Evolutionary conservation across 2,113 vertebrate species (phyloP).

Genomic region (Tachuris rubrigastra): DNA sequence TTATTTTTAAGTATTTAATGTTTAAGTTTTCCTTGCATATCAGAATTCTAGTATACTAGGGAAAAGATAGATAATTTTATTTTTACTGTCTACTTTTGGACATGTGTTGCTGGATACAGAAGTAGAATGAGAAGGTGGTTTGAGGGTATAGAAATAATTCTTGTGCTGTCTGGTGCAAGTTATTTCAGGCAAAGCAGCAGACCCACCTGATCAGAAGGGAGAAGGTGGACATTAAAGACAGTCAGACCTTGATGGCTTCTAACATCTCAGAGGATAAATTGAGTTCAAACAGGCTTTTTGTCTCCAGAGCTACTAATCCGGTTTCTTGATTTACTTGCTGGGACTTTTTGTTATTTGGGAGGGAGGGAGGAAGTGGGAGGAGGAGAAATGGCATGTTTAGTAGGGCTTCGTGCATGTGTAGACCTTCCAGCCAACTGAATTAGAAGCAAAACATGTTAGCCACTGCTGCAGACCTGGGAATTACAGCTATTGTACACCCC

Average conservation of each 20-base stretch:
- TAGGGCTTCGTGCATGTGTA: background rate
- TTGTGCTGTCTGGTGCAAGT: background rate
- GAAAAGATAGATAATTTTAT: background rate
- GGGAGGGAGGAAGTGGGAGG: background rate
- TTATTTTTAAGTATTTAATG: background rate
- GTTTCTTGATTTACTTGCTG: background rate
- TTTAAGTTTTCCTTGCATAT: background rate
- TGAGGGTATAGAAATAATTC: background rate
- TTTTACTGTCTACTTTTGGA: background rate
- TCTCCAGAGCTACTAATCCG: background rate
- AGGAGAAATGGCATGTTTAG: background rate
- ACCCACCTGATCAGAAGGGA: background rate
- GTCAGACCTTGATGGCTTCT: background rate
- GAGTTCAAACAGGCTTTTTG: background rate
- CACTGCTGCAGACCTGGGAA: background rate
- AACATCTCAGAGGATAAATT: background rate
- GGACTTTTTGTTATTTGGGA: background rate
- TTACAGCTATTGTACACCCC: background rate
- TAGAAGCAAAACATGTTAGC: background rate
- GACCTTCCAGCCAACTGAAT: accelerated
- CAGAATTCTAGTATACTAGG: background rate
- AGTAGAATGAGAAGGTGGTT: background rate
- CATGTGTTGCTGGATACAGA: background rate
- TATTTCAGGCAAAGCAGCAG: background rate
- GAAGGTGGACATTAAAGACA: background rate